Percentiles rank a stretch among this genome's conserved stretches.
These are phyloP conservation scores for Arctopsyche grandis DNA, from an alignment of 1,140 invertebrate species.

Conservation along the genomic window DNA sequence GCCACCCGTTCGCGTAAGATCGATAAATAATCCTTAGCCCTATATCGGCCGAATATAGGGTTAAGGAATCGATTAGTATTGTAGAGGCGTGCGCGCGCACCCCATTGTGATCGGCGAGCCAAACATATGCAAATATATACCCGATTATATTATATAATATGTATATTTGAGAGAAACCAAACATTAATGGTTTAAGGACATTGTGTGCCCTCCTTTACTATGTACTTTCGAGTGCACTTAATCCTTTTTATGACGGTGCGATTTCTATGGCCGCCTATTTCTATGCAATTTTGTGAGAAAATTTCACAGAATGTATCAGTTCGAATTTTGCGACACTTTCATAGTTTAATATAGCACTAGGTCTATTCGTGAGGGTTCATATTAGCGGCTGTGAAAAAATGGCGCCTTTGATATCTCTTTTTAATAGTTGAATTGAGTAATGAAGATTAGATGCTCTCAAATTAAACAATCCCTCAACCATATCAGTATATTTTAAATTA, in stretches of 20 bases:
- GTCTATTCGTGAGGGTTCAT: no score
- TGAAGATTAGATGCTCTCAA: no score
- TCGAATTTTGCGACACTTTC: no score
- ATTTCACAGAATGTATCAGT: no score
- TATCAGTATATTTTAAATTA: no score
- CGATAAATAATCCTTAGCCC: constrained; percentile 47
- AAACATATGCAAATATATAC: constrained; percentile 38
- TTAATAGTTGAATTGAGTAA: no score
- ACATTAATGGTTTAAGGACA: constrained; percentile 2
- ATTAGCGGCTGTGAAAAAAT: no score
- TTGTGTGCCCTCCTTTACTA: not conserved
- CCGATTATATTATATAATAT: not conserved
- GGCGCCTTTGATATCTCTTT: no score
- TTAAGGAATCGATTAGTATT: constrained; percentile 49
- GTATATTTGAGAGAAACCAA: not conserved
- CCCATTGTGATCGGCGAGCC: constrained; percentile 16
- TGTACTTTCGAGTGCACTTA: constrained; percentile 28
- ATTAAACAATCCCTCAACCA: no score
- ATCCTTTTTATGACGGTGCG: constrained; percentile 21
- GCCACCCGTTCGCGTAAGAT: constrained; percentile 23
- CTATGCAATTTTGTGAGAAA: no score
- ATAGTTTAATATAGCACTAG: no score
- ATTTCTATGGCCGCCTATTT: no score
- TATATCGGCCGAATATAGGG: not conserved
- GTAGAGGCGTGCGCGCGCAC: constrained; percentile 42